Evolutionary conservation across 2,888 invertebrate species (phyloP).

Genomic region (Nomada lathburiana): DNA sequence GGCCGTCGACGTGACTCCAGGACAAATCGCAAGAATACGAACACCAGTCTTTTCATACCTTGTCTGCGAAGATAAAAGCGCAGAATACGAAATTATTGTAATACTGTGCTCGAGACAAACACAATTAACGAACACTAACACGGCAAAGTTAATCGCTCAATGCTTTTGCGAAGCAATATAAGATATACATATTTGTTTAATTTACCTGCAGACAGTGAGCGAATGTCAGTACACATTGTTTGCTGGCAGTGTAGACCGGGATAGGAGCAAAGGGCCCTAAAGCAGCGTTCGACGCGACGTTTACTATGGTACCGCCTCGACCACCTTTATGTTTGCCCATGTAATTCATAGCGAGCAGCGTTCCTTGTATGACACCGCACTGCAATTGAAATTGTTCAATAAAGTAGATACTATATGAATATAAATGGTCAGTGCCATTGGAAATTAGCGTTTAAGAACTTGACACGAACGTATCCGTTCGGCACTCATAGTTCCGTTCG

Average conservation of each 20-base stretch:
- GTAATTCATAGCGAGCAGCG: conserved; percentile 81
- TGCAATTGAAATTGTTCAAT: conserved; percentile 54
- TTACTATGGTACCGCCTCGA: conserved; percentile 87
- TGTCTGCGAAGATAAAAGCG: neutral
- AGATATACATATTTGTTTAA: neutral
- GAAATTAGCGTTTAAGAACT: no score
- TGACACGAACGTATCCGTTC: no score
- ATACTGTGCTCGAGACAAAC: no score
- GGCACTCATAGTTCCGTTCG: no score
- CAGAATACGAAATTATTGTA: neutral
- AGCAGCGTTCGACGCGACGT: conserved; percentile 87
- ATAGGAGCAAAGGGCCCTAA: conserved; percentile 72
- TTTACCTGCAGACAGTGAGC: conserved; percentile 69
- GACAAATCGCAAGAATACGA: conserved; percentile 79
- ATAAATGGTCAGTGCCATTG: no score
- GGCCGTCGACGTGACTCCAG: conserved; percentile 63
- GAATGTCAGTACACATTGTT: conserved; percentile 81
- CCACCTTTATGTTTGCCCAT: conserved; percentile 84
- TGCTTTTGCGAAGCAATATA: neutral
- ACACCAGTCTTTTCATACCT: conserved; percentile 74
- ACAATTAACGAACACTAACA: no score
- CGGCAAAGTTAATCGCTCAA: no score
- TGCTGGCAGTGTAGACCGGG: conserved; percentile 87
- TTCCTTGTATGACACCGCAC: conserved; percentile 81
- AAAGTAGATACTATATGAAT: no score